A percentile compares a stretch with the other conserved stretches of the same genome.
These are phyloP conservation scores for Rhyacophila evoluta DNA, from an alignment of 2,888 invertebrate genomes.

Conservation along the genomic window DNA sequence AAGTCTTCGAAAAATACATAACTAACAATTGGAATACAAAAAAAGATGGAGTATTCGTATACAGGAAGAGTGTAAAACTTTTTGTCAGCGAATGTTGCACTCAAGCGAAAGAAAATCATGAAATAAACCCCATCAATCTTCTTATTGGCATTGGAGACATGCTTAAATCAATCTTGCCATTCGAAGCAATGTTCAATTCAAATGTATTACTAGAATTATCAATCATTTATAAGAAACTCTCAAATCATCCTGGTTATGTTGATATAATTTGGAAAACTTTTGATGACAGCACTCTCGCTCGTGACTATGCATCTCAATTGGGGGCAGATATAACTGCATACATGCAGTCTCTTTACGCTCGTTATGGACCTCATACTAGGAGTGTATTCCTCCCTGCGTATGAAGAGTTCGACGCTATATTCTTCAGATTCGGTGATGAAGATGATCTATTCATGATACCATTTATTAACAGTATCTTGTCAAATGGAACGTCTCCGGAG, in stretches of 20 bases:
- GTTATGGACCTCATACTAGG: not conserved
- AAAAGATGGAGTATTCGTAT: conserved; percentile 25
- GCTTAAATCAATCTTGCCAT: conserved; percentile 33
- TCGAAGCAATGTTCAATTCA: conserved; percentile 27
- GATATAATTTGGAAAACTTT: not conserved
- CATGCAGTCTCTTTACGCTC: not conserved
- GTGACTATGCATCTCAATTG: not conserved
- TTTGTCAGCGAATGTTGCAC: conserved; percentile 40
- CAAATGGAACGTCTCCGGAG: not conserved
- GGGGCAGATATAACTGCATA: not conserved
- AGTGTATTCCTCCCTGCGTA: too few relatives aligned
- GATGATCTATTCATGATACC: not conserved
- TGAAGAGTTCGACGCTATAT: not conserved
- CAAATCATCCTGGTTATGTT: conserved; percentile 16
- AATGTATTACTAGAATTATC: conserved; percentile 17
- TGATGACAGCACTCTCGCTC: not conserved
- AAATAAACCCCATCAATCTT: conserved; percentile 33
- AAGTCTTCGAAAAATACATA: conserved; percentile 40
- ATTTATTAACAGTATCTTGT: conserved; percentile 33
- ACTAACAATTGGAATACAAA: conserved; percentile 41
- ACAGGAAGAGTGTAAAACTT: conserved; percentile 30
- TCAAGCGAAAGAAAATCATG: conserved; percentile 2
- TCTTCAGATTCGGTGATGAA: not conserved
- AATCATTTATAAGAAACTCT: conserved; percentile 23
- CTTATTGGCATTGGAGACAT: conserved; percentile 31